A percentile compares a stretch with the other conserved stretches of the same genome.
Conservation (phyloP, 2,797 vertebrate genomes). For the Phrynocephalus forsythii region DNA sequence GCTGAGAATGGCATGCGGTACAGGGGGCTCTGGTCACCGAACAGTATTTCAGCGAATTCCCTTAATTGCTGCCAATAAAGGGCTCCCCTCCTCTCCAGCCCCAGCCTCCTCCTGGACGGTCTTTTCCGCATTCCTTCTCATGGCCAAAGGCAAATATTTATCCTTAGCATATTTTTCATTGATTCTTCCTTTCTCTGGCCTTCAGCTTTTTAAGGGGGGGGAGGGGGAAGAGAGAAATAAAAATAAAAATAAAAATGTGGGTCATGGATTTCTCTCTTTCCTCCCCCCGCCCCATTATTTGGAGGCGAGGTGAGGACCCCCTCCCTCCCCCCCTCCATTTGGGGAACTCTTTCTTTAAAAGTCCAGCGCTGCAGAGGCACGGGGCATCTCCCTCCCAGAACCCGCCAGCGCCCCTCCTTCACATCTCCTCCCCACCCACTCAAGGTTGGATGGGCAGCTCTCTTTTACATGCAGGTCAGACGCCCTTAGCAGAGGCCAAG, state of each 20-base stretch:
- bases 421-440: background rate
- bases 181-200: conserved; percentile 4
- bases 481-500: conserved; percentile 90
- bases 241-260: conserved; percentile 41
- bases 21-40: conserved; percentile 43
- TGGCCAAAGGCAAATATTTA: conserved; percentile 79
- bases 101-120: background rate
- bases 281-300: background rate
- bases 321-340: conserved; percentile 38
- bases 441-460: conserved; percentile 68
- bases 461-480: conserved; percentile 79
- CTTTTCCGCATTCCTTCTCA: conserved; percentile 74
- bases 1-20: conserved; percentile 30
- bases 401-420: background rate
- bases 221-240: too few relatives aligned
- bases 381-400: conserved; percentile 21
- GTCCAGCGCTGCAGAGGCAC: conserved; percentile 30
- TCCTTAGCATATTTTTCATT: conserved; percentile 67
- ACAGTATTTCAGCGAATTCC: conserved; percentile 28
- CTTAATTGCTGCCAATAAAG: conserved; percentile 63
- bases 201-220: conserved; percentile 34
- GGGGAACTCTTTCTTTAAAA: conserved; percentile 54
- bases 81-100: conserved; percentile 47
- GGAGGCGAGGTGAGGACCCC: conserved; percentile 7
- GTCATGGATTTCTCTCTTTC: conserved; percentile 15